Percentiles rank a stretch among this genome's conserved stretches.
Evolutionary conservation across 1,140 invertebrate species (phyloP).

Genomic region (Rhopalosiphum maidis): DNA sequence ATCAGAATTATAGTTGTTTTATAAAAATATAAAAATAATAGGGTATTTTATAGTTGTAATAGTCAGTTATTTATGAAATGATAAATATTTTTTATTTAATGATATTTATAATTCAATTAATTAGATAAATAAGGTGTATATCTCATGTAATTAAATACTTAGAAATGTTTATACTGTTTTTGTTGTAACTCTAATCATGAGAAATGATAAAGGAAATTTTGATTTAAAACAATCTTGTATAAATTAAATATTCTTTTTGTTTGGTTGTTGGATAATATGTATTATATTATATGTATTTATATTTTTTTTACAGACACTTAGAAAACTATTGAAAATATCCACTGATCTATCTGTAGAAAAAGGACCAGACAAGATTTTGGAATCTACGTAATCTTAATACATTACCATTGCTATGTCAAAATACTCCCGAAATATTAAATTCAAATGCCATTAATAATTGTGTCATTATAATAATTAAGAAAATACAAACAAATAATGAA

Average conservation of each 20-base stretch:
- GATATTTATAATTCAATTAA: background rate
- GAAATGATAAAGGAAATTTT: background rate
- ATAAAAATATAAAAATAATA: background rate
- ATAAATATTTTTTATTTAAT: too few relatives aligned
- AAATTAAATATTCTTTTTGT: background rate
- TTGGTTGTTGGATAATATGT: background rate
- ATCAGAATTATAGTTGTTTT: background rate
- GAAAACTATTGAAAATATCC: slow-evolving; percentile 47
- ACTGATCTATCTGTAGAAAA: slow-evolving; percentile 26
- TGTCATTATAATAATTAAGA: slow-evolving; percentile 38
- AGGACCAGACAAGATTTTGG: background rate
- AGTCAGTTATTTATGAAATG: background rate
- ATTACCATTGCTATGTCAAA: slow-evolving; percentile 13
- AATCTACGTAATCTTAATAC: background rate
- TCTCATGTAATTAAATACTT: background rate
- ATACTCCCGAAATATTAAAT: background rate
- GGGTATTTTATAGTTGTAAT: background rate
- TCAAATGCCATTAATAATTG: slow-evolving; percentile 33
- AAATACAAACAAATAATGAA: slow-evolving; percentile 19
- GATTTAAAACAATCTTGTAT: background rate
- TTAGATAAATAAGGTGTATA: background rate
- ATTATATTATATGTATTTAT: background rate
- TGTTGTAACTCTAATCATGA: background rate
- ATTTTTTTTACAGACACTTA: slow-evolving; percentile 39
- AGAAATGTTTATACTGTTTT: background rate